Base-by-base conservation (phyloP, 2,797 vertebrate species). In the Alectoris magna region DNA sequence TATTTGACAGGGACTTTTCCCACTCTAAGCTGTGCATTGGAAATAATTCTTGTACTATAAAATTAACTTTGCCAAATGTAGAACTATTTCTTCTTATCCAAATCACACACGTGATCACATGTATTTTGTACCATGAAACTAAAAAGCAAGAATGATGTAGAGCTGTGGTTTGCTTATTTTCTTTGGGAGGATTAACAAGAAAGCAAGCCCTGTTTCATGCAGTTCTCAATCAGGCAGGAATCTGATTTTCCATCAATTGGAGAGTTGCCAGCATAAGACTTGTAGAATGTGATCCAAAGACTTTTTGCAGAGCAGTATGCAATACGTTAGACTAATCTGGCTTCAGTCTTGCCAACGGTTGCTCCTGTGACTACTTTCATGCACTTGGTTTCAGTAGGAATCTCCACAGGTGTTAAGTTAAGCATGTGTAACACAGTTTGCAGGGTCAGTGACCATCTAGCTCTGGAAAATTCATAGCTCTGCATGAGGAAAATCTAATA, bases 1-100 rank as follows among this genome's bases (percentile, higher is more conserved):
- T 82, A 87, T 43, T 80, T 93, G 87, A 49, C 78, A 93, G 38
- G 67, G 62, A 95, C 55, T 60, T 16, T 80, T 81, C 71, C 8
- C 5, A 31, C 26, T 77, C 41, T 62, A 84, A 81, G 56, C 67
- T 60, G 27, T 86, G 58, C 85, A 77, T 87, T 96, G 90, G 91
- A 96, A 97, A 95, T 63, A 91, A 41, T 63, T 87, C 70, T 93
- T 92, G 92, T 91, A 94, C 78, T 51, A 85, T 66, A 68, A 82
- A 92, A 89, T 88, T 91, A 93, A 94, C 94, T 46, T 94, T 93
- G 70, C 74, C 71, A 95, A 95, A 91, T 62, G 70, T 83, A 90
- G 88, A 93, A 39, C 75, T 94, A 95, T 96, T 88, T 84, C 31
- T 94, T 78, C 64, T 93, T 93, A 77, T 91, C 80, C 87, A 94